These are phyloP conservation scores for Lapara coniferarum DNA, from an alignment of 2,888 invertebrate genomes.

Conservation along the genomic window DNA sequence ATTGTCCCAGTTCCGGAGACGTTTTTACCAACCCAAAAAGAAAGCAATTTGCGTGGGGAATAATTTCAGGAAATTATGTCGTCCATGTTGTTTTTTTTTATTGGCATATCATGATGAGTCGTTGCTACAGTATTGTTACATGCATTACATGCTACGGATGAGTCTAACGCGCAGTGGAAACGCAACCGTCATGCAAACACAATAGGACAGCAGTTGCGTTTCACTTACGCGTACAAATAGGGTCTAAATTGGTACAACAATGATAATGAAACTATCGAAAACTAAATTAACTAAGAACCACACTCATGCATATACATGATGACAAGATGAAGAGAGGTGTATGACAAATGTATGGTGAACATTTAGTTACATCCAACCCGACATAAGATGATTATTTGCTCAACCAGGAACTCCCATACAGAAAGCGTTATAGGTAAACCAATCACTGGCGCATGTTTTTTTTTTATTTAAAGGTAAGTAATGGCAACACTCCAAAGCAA, in stretches of 20 bases:
- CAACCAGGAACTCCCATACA: constrained; percentile 48
- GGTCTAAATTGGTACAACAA: constrained; percentile 48
- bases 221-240: constrained; percentile 3
- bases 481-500: constrained; percentile 79
- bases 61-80: constrained; percentile 22
- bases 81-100: constrained; percentile 16
- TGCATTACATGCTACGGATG: constrained; percentile 61
- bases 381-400: constrained; percentile 59
- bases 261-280: constrained; percentile 45
- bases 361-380: constrained; percentile 67
- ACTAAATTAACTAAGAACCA: constrained; percentile 64
- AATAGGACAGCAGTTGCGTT: constrained; percentile 6
- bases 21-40: constrained; percentile 55
- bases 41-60: constrained; percentile 20
- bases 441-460: constrained; percentile 74
- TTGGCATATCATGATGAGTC: constrained; percentile 31
- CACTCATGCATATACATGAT: constrained; percentile 81
- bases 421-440: constrained; percentile 78
- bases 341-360: constrained; percentile 50
- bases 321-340: constrained; percentile 46
- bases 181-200: constrained; percentile 36
- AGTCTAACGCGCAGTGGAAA: constrained; percentile 31
- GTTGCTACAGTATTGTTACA: constrained; percentile 57
- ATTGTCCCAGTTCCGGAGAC: constrained; percentile 13
- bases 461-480: constrained; percentile 55